Percentiles rank a stretch among this genome's conserved stretches.
Evolutionary conservation across 1,140 invertebrate species (phyloP).

Genomic region (Arctopsyche grandis): DNA sequence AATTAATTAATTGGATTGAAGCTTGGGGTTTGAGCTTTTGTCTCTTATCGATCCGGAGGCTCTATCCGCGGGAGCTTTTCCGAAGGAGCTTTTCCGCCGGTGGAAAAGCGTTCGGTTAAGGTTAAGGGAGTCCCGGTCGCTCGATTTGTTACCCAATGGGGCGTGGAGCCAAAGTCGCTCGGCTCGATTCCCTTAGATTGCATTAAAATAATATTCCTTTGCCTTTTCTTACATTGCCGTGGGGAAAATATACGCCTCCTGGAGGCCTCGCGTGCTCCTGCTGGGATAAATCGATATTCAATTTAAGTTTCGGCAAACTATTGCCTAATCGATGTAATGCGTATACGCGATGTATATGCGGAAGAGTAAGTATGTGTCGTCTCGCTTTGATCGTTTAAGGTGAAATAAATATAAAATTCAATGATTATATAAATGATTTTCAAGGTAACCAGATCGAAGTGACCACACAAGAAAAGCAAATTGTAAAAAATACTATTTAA

Average conservation of each 20-base stretch:
- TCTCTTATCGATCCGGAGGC: slow-evolving; percentile 14
- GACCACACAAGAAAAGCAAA: too few relatives aligned
- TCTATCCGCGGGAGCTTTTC: not conserved
- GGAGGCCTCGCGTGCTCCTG: not conserved
- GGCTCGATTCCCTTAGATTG: slow-evolving; percentile 47
- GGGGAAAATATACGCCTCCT: not conserved
- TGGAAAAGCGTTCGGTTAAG: not conserved
- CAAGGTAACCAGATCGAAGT: too few relatives aligned
- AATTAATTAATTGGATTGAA: slow-evolving; percentile 40
- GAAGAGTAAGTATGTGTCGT: too few relatives aligned
- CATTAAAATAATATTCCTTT: slow-evolving; percentile 51
- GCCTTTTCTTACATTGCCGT: not conserved
- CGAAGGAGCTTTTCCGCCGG: not conserved
- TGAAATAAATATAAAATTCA: too few relatives aligned
- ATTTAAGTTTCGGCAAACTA: slow-evolving; percentile 25
- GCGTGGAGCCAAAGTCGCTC: slow-evolving; percentile 42
- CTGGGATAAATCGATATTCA: slow-evolving; percentile 4
- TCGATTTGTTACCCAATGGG: slow-evolving; percentile 52
- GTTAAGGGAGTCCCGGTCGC: slow-evolving; percentile 36
- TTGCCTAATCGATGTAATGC: not conserved
- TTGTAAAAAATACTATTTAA: too few relatives aligned
- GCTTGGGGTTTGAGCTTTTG: slow-evolving; percentile 12
- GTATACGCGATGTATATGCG: not conserved
- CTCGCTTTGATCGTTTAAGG: too few relatives aligned
- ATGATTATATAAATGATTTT: too few relatives aligned